phyloP scores from a whole-genome alignment of 2,888 invertebrate species.

The Julus scanicus region DNA sequence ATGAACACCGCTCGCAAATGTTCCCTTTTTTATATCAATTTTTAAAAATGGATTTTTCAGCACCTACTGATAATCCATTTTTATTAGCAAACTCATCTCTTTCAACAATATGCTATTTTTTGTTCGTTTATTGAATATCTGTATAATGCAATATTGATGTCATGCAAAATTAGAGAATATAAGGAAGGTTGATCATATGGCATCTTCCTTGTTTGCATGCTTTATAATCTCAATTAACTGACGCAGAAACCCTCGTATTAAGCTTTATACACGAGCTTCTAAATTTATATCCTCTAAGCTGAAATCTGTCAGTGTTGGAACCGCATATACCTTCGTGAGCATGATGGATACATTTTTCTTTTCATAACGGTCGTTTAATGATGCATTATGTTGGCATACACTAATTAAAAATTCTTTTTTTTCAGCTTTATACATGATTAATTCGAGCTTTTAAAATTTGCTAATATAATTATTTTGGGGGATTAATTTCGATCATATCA shows the following conservation, averaged over 20 bases:
- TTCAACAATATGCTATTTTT: conserved; percentile 20
- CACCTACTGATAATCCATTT: conserved; percentile 3
- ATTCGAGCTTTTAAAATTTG: neutral
- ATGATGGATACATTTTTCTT: neutral
- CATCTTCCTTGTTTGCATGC: neutral
- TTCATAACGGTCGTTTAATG: neutral
- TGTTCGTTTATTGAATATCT: conserved; percentile 22
- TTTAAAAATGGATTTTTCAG: neutral
- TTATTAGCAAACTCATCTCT: conserved; percentile 20
- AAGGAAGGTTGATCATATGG: conserved; percentile 20
- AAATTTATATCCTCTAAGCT: neutral
- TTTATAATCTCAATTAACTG: conserved; percentile 31
- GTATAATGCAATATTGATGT: conserved; percentile 29
- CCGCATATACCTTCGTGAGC: neutral
- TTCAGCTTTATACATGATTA: neutral
- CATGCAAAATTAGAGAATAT: conserved; percentile 31
- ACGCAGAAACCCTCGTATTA: neutral
- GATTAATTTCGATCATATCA: neutral
- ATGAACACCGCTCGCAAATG: conserved; percentile 28
- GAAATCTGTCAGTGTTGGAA: conserved; percentile 22
- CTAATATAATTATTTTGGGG: neutral
- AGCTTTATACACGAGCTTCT: neutral
- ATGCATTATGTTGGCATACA: conserved; percentile 5
- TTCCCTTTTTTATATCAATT: conserved; percentile 5
- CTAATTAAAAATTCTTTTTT: neutral